phyloP scores from a whole-genome alignment of 2,888 invertebrate species.

The Rhingia rostrata region DNA sequence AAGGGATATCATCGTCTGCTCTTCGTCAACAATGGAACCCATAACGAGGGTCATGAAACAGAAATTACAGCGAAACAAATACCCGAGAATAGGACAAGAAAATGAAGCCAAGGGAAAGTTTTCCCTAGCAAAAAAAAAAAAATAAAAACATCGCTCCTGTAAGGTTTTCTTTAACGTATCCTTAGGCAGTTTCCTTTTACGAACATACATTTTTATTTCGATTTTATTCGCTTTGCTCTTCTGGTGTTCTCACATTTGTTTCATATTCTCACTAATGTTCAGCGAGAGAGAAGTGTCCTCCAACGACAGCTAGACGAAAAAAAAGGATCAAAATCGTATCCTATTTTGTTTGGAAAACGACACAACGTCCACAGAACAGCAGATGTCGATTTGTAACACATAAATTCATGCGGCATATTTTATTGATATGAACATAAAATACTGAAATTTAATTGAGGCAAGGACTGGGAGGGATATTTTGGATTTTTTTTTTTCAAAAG shows the following conservation, averaged over 20 bases:
- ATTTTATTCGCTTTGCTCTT: slow-evolving; percentile 56
- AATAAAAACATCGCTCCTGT: not conserved
- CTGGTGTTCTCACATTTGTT: slow-evolving; percentile 61
- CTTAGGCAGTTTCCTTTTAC: slow-evolving; percentile 69
- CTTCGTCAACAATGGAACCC: slow-evolving; percentile 48
- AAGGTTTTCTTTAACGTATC: slow-evolving; percentile 16
- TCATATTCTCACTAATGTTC: slow-evolving; percentile 42
- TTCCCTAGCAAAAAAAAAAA: not conserved
- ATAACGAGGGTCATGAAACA: slow-evolving; percentile 72
- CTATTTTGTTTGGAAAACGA: slow-evolving; percentile 44
- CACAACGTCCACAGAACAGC: slow-evolving; percentile 35
- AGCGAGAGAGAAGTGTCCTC: slow-evolving; percentile 19
- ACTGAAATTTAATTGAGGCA: slow-evolving; percentile 69
- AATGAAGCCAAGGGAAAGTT: slow-evolving; percentile 33
- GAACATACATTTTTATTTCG: slow-evolving; percentile 68
- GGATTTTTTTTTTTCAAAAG: slow-evolving; percentile 7
- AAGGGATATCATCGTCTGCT: slow-evolving; percentile 53
- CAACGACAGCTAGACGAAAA: slow-evolving; percentile 9
- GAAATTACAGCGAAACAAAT: slow-evolving; percentile 71
- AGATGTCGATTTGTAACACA: slow-evolving; percentile 74
- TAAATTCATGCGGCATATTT: slow-evolving; percentile 74
- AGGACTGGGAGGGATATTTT: slow-evolving; percentile 12
- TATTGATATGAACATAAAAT: slow-evolving; percentile 73
- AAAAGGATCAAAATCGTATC: slow-evolving; percentile 53
- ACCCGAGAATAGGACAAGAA: slow-evolving; percentile 21